Base-by-base conservation (phyloP, 2,113 vertebrate genomes). In the Mobula birostris region DNA sequence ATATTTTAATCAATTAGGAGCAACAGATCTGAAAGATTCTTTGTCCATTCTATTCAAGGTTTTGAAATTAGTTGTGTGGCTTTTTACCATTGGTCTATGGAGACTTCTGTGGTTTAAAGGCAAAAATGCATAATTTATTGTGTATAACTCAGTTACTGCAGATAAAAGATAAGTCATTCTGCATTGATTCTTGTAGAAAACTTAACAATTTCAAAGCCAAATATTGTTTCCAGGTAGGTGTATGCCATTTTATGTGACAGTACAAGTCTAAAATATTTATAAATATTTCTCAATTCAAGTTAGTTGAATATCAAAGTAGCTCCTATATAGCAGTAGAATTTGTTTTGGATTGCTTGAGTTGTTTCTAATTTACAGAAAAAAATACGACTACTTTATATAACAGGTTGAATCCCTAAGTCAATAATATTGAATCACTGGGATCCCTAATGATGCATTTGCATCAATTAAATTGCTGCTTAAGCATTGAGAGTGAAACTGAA, bases 41-140 rank as follows among this genome's bases (percentile, higher is more conserved):
- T 58, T 58, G 48, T 29, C 82, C 58, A 29, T n/a, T 24, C 11
- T 87, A 29, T 87, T 61, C 56, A 61, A 87, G 24, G 27, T 61
- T 87, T 87, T 24, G 56, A 85, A 58, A 85, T 27, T 85, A 56
- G 36, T 24, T 87, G 56, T 61, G 14, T 61, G 56, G 48, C 56
- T 87, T 87, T 87, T 87, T 29, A n/a, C 24, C 12, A 21, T 87
- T 56, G 27, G 56, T 61, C 83, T 56, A 61, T 87, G 56, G 83
- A 87, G 83, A 29, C 58, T 61, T 56, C 4, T 14, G 61, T 87
- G 83, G 56, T 87, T 77, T 63, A 87, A 61, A 29, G 27, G 27
- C 83, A 87, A 61, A 61, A 61, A 87, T 87, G 24, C 56, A 87
- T 87, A 29, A 87, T 87, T 87, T 61, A 87, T 87, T 21, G 24